Evolutionary conservation across 2,888 invertebrate species (phyloP).

Genomic region (Cylindroiulus punctatus): DNA sequence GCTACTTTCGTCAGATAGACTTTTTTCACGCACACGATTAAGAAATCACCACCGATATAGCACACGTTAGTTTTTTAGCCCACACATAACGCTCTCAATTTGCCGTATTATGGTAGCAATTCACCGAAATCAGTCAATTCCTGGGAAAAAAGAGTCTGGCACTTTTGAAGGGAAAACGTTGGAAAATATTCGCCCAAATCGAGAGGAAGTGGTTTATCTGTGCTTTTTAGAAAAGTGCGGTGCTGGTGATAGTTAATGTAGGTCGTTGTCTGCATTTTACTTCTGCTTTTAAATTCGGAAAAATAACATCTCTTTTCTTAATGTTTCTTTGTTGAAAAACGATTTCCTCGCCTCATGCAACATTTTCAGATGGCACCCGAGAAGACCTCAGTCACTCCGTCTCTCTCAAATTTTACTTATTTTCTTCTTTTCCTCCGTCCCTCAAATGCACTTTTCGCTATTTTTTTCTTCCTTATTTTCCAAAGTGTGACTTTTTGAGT

Average conservation of each 20-base stretch:
- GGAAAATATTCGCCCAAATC: background rate
- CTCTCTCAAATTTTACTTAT: constrained; percentile 38
- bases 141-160: background rate
- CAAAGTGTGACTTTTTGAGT: constrained; percentile 38
- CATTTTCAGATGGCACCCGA: constrained; percentile 5
- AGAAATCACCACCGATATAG: background rate
- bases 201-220: constrained; percentile 19
- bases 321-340: constrained; percentile 38
- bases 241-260: constrained; percentile 14
- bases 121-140: constrained; percentile 8
- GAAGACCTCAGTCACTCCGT: constrained; percentile 20
- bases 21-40: too few species aligned
- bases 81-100: constrained; percentile 13
- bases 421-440: background rate
- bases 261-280: constrained; percentile 42
- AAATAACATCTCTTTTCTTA: constrained; percentile 37
- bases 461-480: background rate
- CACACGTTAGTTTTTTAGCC: background rate
- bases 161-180: background rate
- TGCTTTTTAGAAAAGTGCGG: constrained; percentile 34
- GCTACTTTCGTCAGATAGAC: too few species aligned
- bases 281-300: constrained; percentile 10
- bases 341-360: constrained; percentile 5
- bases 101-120: constrained; percentile 5
- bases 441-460: constrained; percentile 12